A percentile compares a stretch with the other conserved stretches of the same genome.
phyloP scores from a whole-genome alignment of 2,797 vertebrate species.

The Garrulus glandarius region DNA sequence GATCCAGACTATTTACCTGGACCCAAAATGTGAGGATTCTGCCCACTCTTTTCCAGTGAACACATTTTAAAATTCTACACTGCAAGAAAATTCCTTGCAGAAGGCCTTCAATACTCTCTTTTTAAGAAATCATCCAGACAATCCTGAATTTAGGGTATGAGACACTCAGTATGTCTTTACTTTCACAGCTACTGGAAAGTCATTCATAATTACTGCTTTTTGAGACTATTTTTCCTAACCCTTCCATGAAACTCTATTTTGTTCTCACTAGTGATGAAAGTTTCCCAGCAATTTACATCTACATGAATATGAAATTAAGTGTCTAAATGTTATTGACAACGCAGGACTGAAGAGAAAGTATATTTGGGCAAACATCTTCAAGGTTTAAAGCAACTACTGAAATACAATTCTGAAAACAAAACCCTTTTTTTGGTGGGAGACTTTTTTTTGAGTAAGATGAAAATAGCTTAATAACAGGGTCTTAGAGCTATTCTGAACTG shows the following conservation, averaged over 20 bases:
- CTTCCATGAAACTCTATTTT: not conserved
- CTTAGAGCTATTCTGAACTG: not conserved
- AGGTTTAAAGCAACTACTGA: not conserved
- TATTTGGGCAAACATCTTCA: not conserved
- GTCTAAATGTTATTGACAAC: not conserved
- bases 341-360: not conserved
- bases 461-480: not conserved
- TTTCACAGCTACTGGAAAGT: not conserved
- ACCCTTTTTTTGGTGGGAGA: not conserved
- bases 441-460: not conserved
- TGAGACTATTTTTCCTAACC: not conserved
- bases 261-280: not conserved
- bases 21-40: not conserved
- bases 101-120: not conserved
- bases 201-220: not conserved
- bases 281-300: not conserved
- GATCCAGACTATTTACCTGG: not conserved
- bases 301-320: not conserved
- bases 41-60: not conserved
- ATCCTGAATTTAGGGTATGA: not conserved
- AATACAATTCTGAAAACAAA: not conserved
- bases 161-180: not conserved
- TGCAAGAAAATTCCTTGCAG: not conserved
- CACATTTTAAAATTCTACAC: not conserved
- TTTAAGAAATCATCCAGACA: not conserved